Percentiles rank a stretch among this genome's conserved stretches.
Conservation (phyloP, 1,140 invertebrate species). For the Catajapyx aquilonaris region DNA sequence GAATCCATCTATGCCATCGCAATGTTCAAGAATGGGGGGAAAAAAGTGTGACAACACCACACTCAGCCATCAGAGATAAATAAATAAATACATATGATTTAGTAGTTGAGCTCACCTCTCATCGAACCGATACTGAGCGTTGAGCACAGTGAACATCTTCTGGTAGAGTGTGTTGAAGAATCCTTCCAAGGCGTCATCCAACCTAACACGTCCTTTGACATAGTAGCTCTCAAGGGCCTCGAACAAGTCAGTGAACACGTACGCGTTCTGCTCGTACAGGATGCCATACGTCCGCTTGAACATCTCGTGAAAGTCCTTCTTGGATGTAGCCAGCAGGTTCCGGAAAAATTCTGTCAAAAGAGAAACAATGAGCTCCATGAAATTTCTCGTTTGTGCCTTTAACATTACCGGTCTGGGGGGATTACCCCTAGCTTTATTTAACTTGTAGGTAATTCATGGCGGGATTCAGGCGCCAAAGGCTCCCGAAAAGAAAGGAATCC, state of each 20-base stretch:
- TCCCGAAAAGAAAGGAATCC: too few species aligned
- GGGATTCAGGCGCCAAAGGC: too few species aligned
- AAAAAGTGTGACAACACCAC: too few species aligned
- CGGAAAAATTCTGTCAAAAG: constrained; percentile 57
- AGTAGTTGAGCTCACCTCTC: constrained; percentile 57
- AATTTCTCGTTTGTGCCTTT: too few species aligned
- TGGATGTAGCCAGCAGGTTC: constrained; percentile 57
- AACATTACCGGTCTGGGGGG: too few species aligned
- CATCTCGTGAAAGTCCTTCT: constrained; percentile 76
- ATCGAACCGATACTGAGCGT: constrained; percentile 72
- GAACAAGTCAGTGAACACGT: constrained; percentile 82
- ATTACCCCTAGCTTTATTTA: too few species aligned
- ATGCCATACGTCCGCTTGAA: constrained; percentile 86
- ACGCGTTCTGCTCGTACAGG: constrained; percentile 81
- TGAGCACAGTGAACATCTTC: constrained; percentile 89
- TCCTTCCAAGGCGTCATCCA: constrained; percentile 66
- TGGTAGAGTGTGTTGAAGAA: constrained; percentile 87
- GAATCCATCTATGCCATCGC: too few species aligned
- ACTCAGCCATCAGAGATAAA: too few species aligned
- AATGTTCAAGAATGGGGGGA: too few species aligned
- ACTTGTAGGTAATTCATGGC: constrained; percentile 2
- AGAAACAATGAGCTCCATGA: too few species aligned
- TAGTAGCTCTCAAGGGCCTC: constrained; percentile 78
- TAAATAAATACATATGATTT: too few species aligned
- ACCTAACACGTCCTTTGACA: constrained; percentile 51